Percentiles rank a stretch among this genome's conserved stretches.
These are phyloP conservation scores for Chrysina gloriosa DNA, from an alignment of 2,888 invertebrate species.

Conservation along the genomic window DNA sequence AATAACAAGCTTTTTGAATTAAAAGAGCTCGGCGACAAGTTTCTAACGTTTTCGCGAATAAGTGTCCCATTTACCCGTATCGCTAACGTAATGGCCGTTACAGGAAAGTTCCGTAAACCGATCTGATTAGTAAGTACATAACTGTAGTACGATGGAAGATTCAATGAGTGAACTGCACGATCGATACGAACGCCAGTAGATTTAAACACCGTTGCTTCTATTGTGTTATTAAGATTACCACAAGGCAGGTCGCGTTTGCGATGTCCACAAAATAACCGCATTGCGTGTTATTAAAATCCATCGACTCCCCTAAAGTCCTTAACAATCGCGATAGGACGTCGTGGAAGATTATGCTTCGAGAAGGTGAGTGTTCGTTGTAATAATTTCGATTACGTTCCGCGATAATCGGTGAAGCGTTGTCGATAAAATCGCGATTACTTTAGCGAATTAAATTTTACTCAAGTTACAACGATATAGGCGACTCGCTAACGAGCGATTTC, in stretches of 20 bases:
- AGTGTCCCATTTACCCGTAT: background rate
- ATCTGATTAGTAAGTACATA: background rate
- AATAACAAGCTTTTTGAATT: too few relatives aligned
- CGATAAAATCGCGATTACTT: background rate
- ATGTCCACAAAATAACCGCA: background rate
- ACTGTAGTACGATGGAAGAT: background rate
- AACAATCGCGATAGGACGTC: background rate
- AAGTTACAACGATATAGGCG: background rate
- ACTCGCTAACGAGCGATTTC: background rate
- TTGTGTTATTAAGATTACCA: conserved; percentile 11
- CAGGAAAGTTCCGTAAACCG: background rate
- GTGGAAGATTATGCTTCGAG: background rate
- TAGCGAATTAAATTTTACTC: conserved; percentile 10
- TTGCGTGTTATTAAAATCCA: conserved; percentile 7
- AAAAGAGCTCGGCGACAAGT: background rate
- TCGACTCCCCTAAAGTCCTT: background rate
- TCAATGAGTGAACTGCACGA: background rate
- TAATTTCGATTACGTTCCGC: background rate
- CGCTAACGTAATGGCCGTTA: background rate
- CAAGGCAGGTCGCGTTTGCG: conserved; percentile 9
- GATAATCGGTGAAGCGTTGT: background rate
- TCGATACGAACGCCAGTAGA: background rate
- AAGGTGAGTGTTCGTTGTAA: background rate
- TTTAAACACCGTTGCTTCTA: background rate
- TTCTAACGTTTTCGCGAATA: background rate